Evolutionary conservation across 2,113 vertebrate species (phyloP).

Genomic region (Epinephelus moara): DNA sequence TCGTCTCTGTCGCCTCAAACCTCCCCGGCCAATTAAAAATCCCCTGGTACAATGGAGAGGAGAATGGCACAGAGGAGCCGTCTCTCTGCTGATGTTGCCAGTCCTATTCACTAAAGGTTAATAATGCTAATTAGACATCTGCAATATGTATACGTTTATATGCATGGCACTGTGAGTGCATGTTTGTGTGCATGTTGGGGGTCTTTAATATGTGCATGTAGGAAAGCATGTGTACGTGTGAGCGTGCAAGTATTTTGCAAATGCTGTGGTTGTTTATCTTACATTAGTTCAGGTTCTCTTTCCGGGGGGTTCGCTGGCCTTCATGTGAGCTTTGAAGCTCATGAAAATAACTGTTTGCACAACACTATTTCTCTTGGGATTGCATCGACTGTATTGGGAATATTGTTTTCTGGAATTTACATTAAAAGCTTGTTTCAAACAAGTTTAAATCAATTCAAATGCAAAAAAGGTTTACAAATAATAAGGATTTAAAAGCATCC

Average conservation of each 20-base stretch:
- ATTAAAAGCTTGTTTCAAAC: conserved; percentile 55
- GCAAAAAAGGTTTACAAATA: conserved; percentile 23
- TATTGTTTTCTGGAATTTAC: conserved; percentile 58
- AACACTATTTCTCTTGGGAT: conserved; percentile 54
- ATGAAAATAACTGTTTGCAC: conserved; percentile 57
- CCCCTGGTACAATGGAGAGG: conserved; percentile 53
- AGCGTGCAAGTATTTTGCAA: conserved; percentile 4
- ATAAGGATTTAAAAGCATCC: conserved; percentile 31
- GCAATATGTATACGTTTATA: neutral
- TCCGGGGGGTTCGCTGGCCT: conserved; percentile 33
- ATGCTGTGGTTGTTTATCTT: conserved; percentile 44
- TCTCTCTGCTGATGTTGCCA: conserved; percentile 64
- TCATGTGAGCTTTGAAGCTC: conserved; percentile 67
- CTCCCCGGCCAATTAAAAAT: conserved; percentile 79
- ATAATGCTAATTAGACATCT: conserved; percentile 76
- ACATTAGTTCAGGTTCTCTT: conserved; percentile 45
- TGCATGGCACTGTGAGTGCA: conserved; percentile 41
- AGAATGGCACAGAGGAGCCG: conserved; percentile 49
- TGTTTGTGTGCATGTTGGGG: conserved; percentile 2
- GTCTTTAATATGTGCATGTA: neutral
- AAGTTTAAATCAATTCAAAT: conserved; percentile 51
- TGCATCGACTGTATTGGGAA: conserved; percentile 45
- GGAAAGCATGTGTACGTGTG: neutral
- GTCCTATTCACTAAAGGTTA: conserved; percentile 75
- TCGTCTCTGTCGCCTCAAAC: conserved; percentile 31